Percentiles rank a stretch among this genome's conserved stretches.
phyloP scores from a whole-genome alignment of 2,797 vertebrate genomes.

The Eulemur albifrons region DNA sequence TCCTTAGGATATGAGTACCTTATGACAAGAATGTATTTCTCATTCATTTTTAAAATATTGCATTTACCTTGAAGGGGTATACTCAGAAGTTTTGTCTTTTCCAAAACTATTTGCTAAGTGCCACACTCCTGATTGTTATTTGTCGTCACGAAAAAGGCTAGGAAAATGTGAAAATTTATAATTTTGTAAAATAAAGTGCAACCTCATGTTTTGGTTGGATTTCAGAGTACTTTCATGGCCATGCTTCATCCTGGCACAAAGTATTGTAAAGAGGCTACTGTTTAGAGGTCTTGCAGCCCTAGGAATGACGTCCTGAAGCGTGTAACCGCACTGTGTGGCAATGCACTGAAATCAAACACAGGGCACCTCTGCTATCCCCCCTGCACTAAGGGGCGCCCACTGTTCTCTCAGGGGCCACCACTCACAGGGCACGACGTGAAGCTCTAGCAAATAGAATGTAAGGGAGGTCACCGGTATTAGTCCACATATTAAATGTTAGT shows the following conservation, averaged over 20 bases:
- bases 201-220: neutral
- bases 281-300: neutral
- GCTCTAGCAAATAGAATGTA: neutral
- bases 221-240: neutral
- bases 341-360: neutral
- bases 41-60: neutral
- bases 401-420: no score
- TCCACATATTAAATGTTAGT: neutral
- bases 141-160: neutral
- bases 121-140: neutral
- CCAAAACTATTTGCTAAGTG: neutral
- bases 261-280: neutral
- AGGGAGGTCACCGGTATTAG: neutral
- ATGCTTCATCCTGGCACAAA: neutral
- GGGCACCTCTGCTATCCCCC: rapidly evolving
- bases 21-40: neutral
- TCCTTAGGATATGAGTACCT: neutral
- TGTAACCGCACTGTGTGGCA: no score
- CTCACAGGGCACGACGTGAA: neutral
- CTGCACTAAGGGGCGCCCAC: neutral
- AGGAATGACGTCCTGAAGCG: neutral
- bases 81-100: neutral
- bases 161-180: neutral
- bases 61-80: neutral
- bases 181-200: neutral